Percentiles rank a stretch among this genome's conserved stretches.
phyloP scores from a whole-genome alignment of 2,113 vertebrate genomes.

The Grantiella picta region DNA sequence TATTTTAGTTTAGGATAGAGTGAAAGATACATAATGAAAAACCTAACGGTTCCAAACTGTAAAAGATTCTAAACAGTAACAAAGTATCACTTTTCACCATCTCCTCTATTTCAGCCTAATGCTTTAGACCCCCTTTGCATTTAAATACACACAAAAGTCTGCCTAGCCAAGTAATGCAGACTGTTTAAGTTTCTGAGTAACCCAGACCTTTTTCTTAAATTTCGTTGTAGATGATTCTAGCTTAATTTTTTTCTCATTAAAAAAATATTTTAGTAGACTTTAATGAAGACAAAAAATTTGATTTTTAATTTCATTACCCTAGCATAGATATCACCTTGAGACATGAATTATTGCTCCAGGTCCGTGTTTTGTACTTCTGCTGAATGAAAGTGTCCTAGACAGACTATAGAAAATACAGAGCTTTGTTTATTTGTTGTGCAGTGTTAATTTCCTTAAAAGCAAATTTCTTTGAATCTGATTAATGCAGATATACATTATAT shows the following conservation, averaged over 20 bases:
- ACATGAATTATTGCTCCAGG: neutral
- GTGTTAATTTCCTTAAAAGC: neutral
- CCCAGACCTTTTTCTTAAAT: accelerated
- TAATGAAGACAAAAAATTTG: neutral
- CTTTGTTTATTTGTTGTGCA: neutral
- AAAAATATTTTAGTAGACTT: neutral
- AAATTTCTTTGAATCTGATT: neutral
- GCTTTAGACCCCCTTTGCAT: neutral
- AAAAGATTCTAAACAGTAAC: neutral
- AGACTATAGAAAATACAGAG: neutral
- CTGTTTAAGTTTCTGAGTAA: neutral
- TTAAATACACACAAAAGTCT: neutral
- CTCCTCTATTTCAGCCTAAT: neutral
- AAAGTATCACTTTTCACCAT: accelerated
- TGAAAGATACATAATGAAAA: neutral
- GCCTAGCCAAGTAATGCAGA: neutral
- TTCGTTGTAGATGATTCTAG: neutral
- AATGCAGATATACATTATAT: neutral
- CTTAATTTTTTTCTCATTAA: neutral
- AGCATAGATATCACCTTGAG: neutral
- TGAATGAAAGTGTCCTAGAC: neutral
- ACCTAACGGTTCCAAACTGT: neutral
- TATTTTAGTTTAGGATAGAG: neutral
- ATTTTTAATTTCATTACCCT: neutral
- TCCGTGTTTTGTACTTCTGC: neutral